These are phyloP conservation scores for Mormyrops attenuatus DNA, from an alignment of 2,797 vertebrate species.

Conservation along the genomic window DNA sequence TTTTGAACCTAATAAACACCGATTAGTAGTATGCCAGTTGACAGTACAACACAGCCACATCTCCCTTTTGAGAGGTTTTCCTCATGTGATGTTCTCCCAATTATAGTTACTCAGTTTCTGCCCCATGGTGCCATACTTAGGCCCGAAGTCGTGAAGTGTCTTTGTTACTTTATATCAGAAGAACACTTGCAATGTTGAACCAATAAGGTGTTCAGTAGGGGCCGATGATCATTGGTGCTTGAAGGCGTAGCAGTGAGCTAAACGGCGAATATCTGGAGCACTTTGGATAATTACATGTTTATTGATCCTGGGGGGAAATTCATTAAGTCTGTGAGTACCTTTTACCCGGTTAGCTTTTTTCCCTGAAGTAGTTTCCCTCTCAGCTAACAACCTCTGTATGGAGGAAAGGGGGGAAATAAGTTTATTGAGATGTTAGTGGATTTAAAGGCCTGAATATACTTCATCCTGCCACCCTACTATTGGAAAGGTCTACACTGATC, in stretches of 20 bases:
- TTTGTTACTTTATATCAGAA: not conserved
- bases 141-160: not conserved
- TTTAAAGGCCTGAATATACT: not conserved
- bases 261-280: not conserved
- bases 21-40: not conserved
- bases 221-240: not conserved
- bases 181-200: not conserved
- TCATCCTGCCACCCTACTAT: not conserved
- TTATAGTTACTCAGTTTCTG: not conserved
- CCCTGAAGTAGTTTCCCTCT: not conserved
- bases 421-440: not conserved
- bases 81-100: not conserved
- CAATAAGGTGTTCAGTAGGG: not conserved
- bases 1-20: not conserved
- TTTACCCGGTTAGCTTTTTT: not conserved
- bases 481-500: not conserved
- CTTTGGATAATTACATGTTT: not conserved
- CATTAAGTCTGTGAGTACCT: not conserved
- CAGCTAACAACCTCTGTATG: not conserved
- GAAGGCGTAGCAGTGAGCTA: not conserved
- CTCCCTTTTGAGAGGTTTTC: not conserved
- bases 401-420: not conserved
- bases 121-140: not conserved
- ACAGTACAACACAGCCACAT: not conserved
- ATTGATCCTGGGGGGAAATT: not conserved